Conservation (phyloP, 2,888 invertebrate species). For the Drosophila ezoana region DNA sequence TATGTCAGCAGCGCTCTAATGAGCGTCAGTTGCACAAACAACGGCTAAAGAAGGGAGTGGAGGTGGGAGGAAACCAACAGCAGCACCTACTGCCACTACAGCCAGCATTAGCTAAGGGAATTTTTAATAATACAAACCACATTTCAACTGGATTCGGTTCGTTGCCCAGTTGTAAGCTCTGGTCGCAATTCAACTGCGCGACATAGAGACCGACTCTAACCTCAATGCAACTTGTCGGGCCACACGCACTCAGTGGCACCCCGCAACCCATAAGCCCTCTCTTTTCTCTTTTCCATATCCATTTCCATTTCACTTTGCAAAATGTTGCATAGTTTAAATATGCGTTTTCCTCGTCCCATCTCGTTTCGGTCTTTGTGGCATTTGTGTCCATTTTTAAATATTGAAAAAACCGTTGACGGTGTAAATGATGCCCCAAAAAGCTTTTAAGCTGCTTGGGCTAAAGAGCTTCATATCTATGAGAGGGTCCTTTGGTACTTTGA, state of each 20-base stretch:
- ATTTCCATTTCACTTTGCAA: conserved; percentile 30
- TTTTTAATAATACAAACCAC: conserved; percentile 73
- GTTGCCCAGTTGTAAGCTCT: conserved; percentile 44
- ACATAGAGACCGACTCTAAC: conserved; percentile 40
- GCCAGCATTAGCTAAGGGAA: conserved; percentile 52
- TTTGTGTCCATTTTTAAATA: conserved; percentile 60
- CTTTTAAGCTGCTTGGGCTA: conserved; percentile 60
- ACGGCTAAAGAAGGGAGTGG: neutral
- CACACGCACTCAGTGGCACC: conserved; percentile 18
- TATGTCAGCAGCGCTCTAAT: conserved; percentile 59
- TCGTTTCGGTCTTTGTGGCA: conserved; percentile 40
- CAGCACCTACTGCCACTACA: conserved; percentile 21
- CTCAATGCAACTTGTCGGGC: conserved; percentile 46
- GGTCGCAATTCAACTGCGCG: conserved; percentile 53
- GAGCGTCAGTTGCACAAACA: conserved; percentile 37
- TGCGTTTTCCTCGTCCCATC: conserved; percentile 42
- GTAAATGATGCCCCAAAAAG: conserved; percentile 65
- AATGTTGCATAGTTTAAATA: conserved; percentile 59
- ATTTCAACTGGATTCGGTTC: conserved; percentile 59
- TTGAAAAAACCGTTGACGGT: conserved; percentile 48
- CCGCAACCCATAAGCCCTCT: neutral
- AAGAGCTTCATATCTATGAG: conserved; percentile 13
- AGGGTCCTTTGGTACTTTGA: conserved; percentile 21
- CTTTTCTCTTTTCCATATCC: conserved; percentile 2
- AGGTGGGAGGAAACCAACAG: neutral